phyloP scores from a whole-genome alignment of 2,888 invertebrate species.

The Perdita meconis region DNA sequence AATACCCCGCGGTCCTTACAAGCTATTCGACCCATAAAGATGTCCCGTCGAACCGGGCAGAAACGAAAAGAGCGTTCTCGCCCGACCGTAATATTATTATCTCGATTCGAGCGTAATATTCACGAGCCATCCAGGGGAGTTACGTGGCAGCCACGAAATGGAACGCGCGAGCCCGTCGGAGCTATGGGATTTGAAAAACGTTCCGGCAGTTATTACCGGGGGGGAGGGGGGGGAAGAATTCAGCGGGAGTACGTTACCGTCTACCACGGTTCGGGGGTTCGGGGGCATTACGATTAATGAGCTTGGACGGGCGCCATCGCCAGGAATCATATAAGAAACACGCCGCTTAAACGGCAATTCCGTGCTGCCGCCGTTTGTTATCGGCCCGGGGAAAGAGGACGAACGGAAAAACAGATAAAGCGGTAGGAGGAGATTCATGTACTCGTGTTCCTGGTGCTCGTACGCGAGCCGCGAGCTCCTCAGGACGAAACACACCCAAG shows the following conservation, averaged over 20 bases:
- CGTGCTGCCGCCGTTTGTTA: constrained; percentile 63
- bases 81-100: constrained; percentile 59
- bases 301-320: constrained; percentile 76
- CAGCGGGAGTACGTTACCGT: constrained; percentile 58
- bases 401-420: constrained; percentile 15
- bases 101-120: constrained; percentile 61
- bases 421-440: constrained; percentile 25
- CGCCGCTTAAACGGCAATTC: constrained; percentile 74
- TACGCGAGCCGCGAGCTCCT: background rate
- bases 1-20: constrained; percentile 13
- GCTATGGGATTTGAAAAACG: constrained; percentile 65
- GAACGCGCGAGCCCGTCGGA: constrained; percentile 54
- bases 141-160: constrained; percentile 66
- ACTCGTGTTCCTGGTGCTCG: background rate
- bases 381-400: constrained; percentile 28
- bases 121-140: constrained; percentile 52
- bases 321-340: constrained; percentile 71
- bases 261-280: constrained; percentile 39
- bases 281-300: constrained; percentile 76
- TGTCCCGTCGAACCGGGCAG: constrained; percentile 31
- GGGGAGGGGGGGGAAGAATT: too few species aligned
- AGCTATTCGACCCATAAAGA: constrained; percentile 40
- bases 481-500: constrained; percentile 3
- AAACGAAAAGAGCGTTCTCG: constrained; percentile 13
- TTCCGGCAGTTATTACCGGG: constrained; percentile 71